Conservation (phyloP, 1,140 invertebrate genomes). For the Manduca sexta region DNA sequence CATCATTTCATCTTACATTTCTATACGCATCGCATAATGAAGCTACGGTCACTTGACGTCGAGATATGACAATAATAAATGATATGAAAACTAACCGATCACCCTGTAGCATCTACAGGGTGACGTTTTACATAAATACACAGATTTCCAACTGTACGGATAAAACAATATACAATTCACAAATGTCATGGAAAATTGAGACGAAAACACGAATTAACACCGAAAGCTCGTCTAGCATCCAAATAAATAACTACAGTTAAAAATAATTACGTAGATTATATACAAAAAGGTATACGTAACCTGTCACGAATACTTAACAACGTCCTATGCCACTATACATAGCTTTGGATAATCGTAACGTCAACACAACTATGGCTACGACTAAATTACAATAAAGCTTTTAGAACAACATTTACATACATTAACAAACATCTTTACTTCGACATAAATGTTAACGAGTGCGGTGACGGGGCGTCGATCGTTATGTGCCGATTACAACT, state of each 20-base stretch:
- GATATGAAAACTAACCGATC: conserved; percentile 24
- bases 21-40: not conserved
- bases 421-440: conserved; percentile 38
- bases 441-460: conserved; percentile 1
- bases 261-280: conserved; percentile 44
- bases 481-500: conserved; percentile 2
- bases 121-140: conserved; percentile 12
- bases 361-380: conserved; percentile 48
- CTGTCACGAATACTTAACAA: conserved; percentile 40
- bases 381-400: conserved; percentile 70
- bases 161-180: conserved; percentile 17
- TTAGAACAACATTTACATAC: conserved; percentile 63
- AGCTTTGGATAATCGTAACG: conserved; percentile 64
- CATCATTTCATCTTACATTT: not conserved
- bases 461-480: not conserved
- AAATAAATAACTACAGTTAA: conserved; percentile 65
- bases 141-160: conserved; percentile 15
- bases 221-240: conserved; percentile 44
- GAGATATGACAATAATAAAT: conserved; percentile 18
- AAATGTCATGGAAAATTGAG: conserved; percentile 50
- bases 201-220: conserved; percentile 31
- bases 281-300: conserved; percentile 41
- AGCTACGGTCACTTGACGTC: conserved; percentile 1
- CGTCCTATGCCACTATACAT: conserved; percentile 52
- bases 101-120: conserved; percentile 3